Percentiles rank a stretch among this genome's conserved stretches.
Evolutionary conservation across 2,113 vertebrate species (phyloP).

Genomic region (Bettongia penicillata): DNA sequence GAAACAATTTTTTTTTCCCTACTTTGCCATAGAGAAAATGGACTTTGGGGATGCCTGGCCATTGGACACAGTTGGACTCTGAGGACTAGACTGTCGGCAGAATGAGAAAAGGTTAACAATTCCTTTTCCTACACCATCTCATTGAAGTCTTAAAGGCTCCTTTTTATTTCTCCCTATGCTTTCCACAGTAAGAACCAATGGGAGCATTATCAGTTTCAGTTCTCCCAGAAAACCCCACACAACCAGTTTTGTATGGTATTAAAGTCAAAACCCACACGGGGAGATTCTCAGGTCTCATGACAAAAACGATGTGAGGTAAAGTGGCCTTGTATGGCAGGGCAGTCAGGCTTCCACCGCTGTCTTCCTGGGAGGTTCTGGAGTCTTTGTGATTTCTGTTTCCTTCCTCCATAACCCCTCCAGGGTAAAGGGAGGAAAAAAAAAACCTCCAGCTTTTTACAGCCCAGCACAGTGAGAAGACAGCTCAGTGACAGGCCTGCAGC

Average conservation of each 20-base stretch:
- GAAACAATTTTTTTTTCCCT: not conserved
- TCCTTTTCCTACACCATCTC: not conserved
- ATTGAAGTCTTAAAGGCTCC: not conserved
- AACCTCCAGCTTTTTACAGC: not conserved
- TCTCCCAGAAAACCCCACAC: not conserved
- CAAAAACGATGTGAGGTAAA: not conserved
- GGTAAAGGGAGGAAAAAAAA: no score
- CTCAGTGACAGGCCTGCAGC: not conserved
- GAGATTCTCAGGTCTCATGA: not conserved
- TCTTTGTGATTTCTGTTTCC: not conserved
- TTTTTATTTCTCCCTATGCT: not conserved
- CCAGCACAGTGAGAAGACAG: not conserved
- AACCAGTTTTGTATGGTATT: not conserved
- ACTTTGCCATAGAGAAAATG: not conserved
- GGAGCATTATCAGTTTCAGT: not conserved
- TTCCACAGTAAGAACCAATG: not conserved
- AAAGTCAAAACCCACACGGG: not conserved
- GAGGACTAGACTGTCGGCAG: no score
- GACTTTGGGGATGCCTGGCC: not conserved
- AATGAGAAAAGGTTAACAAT: constrained; percentile 10
- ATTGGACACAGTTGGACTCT: not conserved
- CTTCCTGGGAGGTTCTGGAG: not conserved
- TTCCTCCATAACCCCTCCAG: not conserved
- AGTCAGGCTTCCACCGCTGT: fast-evolving
- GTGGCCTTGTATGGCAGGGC: not conserved